These are phyloP conservation scores for Hylomyscus alleni DNA, from an alignment of 2,797 vertebrate species.

Conservation along the genomic window DNA sequence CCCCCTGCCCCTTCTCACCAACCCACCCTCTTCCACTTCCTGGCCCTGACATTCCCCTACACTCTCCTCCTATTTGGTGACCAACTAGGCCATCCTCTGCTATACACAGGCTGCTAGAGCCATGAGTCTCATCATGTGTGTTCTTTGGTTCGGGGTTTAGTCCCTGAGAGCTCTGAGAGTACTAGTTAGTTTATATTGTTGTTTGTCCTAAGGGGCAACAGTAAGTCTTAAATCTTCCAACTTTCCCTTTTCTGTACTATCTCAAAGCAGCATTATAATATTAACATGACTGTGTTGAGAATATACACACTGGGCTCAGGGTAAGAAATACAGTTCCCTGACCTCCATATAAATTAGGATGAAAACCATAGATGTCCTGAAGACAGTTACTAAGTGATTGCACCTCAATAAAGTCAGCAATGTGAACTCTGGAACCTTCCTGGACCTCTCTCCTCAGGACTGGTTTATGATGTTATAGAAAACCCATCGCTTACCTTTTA, in stretches of 20 bases:
- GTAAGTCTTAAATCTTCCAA: conserved; percentile 7
- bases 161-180: no score
- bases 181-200: no score
- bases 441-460: background rate
- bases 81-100: no score
- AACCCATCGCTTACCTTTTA: background rate
- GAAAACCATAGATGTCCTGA: background rate
- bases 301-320: background rate
- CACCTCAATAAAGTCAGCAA: background rate
- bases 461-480: background rate
- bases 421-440: background rate
- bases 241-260: background rate
- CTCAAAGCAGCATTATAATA: background rate
- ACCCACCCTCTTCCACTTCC: no score
- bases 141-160: no score
- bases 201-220: background rate
- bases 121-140: no score
- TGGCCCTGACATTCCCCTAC: no score
- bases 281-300: background rate
- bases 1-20: no score
- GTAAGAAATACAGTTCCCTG: background rate
- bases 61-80: no score
- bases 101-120: no score
- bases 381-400: background rate
- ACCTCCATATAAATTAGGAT: background rate